These are phyloP conservation scores for Burhinus bistriatus DNA, from an alignment of 2,113 vertebrate species.

Conservation along the genomic window DNA sequence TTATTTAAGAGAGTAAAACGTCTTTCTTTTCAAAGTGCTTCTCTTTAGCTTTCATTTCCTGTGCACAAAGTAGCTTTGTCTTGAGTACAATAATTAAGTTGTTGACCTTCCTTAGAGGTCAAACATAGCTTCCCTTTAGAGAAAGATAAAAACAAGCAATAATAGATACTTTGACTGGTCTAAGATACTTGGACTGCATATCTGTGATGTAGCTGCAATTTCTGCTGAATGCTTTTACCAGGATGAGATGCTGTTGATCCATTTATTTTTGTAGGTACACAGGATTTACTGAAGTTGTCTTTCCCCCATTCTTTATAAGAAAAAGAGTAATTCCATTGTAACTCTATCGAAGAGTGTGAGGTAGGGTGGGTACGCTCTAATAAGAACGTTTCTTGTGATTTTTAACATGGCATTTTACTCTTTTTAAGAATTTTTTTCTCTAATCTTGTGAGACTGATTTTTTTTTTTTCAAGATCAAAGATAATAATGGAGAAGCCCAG, in stretches of 20 bases:
- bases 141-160: constrained; percentile 73
- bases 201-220: constrained; percentile 45
- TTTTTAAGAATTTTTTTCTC: neutral
- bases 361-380: neutral
- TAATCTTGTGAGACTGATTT: neutral
- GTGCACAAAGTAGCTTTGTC: constrained; percentile 71
- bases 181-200: constrained; percentile 22
- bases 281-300: neutral
- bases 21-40: constrained; percentile 67
- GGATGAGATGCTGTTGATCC: neutral
- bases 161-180: constrained; percentile 58
- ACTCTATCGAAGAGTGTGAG: neutral
- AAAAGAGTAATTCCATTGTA: neutral
- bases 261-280: neutral
- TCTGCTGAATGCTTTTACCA: constrained; percentile 49
- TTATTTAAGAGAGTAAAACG: constrained; percentile 57
- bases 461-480: neutral
- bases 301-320: neutral
- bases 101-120: constrained; percentile 72
- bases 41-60: constrained; percentile 74
- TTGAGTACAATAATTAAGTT: constrained; percentile 75
- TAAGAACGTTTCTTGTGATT: neutral
- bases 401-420: neutral
- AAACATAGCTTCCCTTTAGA: constrained; percentile 69
- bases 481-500: neutral